phyloP scores from a whole-genome alignment of 2,888 invertebrate genomes.

The Diogma glabrata region DNA sequence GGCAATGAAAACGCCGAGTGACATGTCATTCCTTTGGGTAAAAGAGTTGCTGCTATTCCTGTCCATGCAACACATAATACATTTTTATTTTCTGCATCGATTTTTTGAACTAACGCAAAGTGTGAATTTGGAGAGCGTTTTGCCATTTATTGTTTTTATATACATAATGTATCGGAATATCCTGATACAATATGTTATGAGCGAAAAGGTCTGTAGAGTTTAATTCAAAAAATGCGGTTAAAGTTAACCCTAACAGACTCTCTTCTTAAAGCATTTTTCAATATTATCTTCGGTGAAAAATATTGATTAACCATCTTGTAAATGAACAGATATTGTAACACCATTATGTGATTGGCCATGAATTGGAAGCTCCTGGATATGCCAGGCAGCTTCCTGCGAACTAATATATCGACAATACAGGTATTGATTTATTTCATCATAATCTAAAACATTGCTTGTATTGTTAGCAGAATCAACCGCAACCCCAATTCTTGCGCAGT shows the following conservation, averaged over 20 bases:
- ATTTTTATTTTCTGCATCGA: too few relatives aligned
- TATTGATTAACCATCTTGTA: background rate
- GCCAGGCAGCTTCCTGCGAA: background rate
- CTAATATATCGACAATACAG: background rate
- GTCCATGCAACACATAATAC: too few relatives aligned
- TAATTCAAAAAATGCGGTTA: background rate
- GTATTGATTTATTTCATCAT: background rate
- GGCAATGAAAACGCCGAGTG: too few relatives aligned
- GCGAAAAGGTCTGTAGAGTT: background rate
- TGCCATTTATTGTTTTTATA: background rate
- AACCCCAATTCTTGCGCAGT: background rate
- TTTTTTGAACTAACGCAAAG: too few relatives aligned
- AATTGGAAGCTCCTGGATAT: background rate
- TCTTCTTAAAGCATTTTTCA: background rate
- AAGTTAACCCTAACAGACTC: background rate
- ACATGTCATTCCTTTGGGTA: too few relatives aligned
- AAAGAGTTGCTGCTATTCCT: too few relatives aligned
- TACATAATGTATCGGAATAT: background rate
- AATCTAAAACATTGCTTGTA: background rate
- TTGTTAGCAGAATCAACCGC: background rate
- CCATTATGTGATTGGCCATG: constrained; percentile 1
- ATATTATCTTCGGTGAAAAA: background rate
- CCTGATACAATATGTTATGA: background rate
- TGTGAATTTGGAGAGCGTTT: background rate
- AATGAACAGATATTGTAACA: background rate